Base-by-base conservation (phyloP, 2,113 vertebrate genomes). In the Piliocolobus tephrosceles region DNA sequence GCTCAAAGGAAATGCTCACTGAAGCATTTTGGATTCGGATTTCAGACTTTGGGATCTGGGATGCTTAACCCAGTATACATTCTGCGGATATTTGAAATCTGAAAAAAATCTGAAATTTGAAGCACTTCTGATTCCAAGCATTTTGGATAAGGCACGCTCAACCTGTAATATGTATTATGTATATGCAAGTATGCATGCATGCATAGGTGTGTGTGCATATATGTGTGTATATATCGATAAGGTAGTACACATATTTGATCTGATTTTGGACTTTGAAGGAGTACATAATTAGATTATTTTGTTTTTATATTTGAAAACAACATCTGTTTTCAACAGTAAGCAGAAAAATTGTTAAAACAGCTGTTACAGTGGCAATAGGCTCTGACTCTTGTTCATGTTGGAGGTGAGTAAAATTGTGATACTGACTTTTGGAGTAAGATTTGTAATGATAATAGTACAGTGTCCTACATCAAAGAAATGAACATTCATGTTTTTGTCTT, bases 231-330 rank as follows among this genome's bases (percentile, higher is more conserved):
- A 7, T 35, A 52, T 35, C 14, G 22, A 32, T 22, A 12, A 23
- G 27, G 78, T 16, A 45, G 25, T 20, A 9, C 38, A 68, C 45
- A 25, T 35, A n/a, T 14, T 75, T 43, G 25, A 35, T 86, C 79
- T 95, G 52, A 32, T 72, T 64, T 66, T 96, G 81, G 40, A 64
- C 61, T 61, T 38, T 35, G 80, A 64, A 83, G 50, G n/a, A 70
- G 45, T 73, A 5, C 5, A 40, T 68, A 23, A 66, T 43, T 82
- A 50, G 43, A 58, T 50, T 50, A 76, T 84, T 94, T 92, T 76
- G 35, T 70, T 92, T 73, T 35, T 45, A 4, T 72, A 66, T 61
- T 73, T 35, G 30, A 68, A 68, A 64, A 32, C 61, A 64, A 68
- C 35, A 68, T 68, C 66, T 68, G 7, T n/a, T 68, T 64, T 64